A percentile compares a stretch with the other conserved stretches of the same genome.
Conservation (phyloP, 1,140 invertebrate species). For the Oedothorax gibbosus region DNA sequence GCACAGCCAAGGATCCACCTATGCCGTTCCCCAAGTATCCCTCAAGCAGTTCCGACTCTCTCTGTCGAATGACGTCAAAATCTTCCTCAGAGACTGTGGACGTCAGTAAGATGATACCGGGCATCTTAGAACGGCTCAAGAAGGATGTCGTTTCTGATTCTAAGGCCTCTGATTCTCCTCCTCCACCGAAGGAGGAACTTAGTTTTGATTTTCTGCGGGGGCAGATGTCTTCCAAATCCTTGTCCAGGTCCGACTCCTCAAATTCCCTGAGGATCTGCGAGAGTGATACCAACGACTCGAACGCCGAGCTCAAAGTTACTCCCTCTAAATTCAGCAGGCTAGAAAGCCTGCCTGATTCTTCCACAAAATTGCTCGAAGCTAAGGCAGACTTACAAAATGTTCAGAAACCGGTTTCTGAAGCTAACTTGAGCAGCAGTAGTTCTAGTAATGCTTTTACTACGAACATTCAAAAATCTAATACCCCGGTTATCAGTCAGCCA, state of each 20-base stretch:
- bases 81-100: slow-evolving; percentile 40
- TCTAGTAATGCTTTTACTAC: not conserved
- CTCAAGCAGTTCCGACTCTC: not conserved
- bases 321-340: not conserved
- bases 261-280: slow-evolving; percentile 50
- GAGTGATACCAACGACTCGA: slow-evolving; percentile 58
- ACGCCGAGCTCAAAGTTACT: slow-evolving; percentile 20
- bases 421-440: not conserved
- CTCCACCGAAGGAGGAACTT: slow-evolving; percentile 47
- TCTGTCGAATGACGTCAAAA: not conserved
- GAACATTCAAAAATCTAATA: not conserved
- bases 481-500: not conserved
- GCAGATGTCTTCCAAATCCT: slow-evolving; percentile 9
- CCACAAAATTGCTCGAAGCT: not conserved
- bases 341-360: slow-evolving; percentile 23
- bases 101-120: slow-evolving; percentile 46
- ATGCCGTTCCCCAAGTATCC: too few relatives aligned
- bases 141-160: slow-evolving; percentile 50
- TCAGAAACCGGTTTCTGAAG: not conserved
- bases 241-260: slow-evolving; percentile 43
- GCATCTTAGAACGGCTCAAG: slow-evolving; percentile 47
- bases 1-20: slow-evolving; percentile 2
- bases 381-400: not conserved
- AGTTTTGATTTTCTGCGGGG: slow-evolving; percentile 48
- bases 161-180: slow-evolving; percentile 18